These are phyloP conservation scores for Nowickia ferox DNA, from an alignment of 2,888 invertebrate genomes.

Conservation along the genomic window DNA sequence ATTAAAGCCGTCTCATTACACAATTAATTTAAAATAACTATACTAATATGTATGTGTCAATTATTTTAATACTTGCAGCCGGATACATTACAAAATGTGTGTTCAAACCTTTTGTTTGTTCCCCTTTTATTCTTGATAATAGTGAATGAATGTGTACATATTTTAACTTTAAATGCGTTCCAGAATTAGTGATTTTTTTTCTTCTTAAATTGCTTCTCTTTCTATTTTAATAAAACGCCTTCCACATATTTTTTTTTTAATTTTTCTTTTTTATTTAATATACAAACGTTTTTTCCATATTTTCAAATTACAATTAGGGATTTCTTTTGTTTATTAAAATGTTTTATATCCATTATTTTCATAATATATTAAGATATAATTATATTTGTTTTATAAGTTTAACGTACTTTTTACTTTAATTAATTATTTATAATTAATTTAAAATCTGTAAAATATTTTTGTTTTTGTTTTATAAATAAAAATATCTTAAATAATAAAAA, in stretches of 20 bases:
- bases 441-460: constrained; percentile 62
- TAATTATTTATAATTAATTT: constrained; percentile 67
- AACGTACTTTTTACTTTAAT: constrained; percentile 75
- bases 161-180: too few relatives aligned
- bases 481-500: constrained; percentile 70
- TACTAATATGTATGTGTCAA: too few relatives aligned
- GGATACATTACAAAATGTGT: too few relatives aligned
- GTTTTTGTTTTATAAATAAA: constrained; percentile 55
- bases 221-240: not conserved
- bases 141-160: too few relatives aligned
- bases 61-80: too few relatives aligned
- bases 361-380: constrained; percentile 82
- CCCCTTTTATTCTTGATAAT: too few relatives aligned
- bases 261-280: constrained; percentile 72
- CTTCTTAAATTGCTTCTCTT: too few relatives aligned
- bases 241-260: constrained; percentile 50
- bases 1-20: too few relatives aligned
- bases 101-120: too few relatives aligned
- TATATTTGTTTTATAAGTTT: constrained; percentile 74
- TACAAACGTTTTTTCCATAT: constrained; percentile 68
- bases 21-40: too few relatives aligned
- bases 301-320: constrained; percentile 70
- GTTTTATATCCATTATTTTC: constrained; percentile 62
- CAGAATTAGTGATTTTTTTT: too few relatives aligned
- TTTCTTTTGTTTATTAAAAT: constrained; percentile 63